phyloP scores from a whole-genome alignment of 2,113 vertebrate genomes.

The Aythya baeri region DNA sequence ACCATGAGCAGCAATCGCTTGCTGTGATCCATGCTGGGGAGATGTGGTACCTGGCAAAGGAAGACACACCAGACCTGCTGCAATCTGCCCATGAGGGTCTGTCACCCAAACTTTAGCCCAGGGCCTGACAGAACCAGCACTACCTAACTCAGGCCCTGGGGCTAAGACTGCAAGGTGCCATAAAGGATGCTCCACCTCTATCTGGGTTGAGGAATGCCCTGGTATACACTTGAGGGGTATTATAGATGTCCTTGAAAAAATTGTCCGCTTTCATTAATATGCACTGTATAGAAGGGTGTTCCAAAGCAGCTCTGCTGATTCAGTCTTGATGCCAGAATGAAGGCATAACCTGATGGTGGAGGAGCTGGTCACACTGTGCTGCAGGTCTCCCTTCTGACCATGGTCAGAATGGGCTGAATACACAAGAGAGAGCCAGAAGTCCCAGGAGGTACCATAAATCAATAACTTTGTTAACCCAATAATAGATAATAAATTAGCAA shows the following conservation, averaged over 20 bases:
- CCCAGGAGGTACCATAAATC: too few relatives aligned
- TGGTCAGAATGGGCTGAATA: background rate
- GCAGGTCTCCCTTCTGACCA: background rate
- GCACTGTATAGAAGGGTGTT: background rate
- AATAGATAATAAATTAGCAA: background rate
- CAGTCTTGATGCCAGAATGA: background rate
- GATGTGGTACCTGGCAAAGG: background rate
- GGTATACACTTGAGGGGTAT: background rate
- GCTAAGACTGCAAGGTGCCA: background rate
- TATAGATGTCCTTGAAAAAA: background rate
- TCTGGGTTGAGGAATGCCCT: background rate
- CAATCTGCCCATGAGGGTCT: accelerated
- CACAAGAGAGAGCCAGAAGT: background rate
- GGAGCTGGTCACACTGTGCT: background rate
- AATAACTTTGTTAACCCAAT: background rate
- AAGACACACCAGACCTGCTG: background rate
- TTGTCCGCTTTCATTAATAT: background rate
- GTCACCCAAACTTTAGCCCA: background rate
- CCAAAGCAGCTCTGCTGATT: background rate
- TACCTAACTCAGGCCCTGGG: background rate
- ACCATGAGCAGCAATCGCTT: background rate
- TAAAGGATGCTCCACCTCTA: background rate
- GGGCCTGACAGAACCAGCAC: background rate
- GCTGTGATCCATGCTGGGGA: background rate
- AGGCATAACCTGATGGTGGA: background rate